Evolutionary conservation across 2,888 invertebrate species (phyloP), one percentile per base, ranked within the genome.

Genomic region (Endotricha flammealis): DNA sequence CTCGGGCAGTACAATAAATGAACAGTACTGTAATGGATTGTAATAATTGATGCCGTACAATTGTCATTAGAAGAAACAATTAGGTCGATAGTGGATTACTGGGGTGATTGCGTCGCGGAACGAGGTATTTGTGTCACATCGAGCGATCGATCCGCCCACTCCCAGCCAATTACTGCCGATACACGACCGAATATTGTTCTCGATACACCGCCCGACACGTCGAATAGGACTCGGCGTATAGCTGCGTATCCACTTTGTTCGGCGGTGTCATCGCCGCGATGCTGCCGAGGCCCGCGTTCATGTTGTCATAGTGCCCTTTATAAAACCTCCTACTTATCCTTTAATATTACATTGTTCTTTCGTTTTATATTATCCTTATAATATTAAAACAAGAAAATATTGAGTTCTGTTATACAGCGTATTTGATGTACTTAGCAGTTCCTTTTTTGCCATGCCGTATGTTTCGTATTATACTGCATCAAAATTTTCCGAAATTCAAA

Each of bases 41-140:
- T 57, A 51, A 55, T 69, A 76, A 73, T 74, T 72, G 67, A 64
- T 70, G 63, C 62, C 49, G 60, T 57, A 62, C 64, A 66, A 66
- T 67, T 63, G 71, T 73, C 69, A 73, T 75, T 74, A 74, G 71
- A 73, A 72, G 74, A 73, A 81, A 73, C 78, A 79, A 82, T 82
- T 82, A 78, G 72, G 73, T 75, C 67, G 74, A 70, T 73, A 69
- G 75, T 77, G 71, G 76, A 78, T 82, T 77, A 78, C 68, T 56
- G 66, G 61, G 65, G 71, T 71, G 75, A 74, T 73, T 74, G 76
- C 69, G 73, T 64, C 63, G 69, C 64, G 62, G 70, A 74, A 75
- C 73, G 73, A 69, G 68, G 74, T 74, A 78, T 78, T 79, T 73
- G 76, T 79, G 76, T 80, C 75, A 76, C 77, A 72, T 70, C 56